phyloP scores from a whole-genome alignment of 2,113 vertebrate genomes.

The Oreocharis arfaki region DNA sequence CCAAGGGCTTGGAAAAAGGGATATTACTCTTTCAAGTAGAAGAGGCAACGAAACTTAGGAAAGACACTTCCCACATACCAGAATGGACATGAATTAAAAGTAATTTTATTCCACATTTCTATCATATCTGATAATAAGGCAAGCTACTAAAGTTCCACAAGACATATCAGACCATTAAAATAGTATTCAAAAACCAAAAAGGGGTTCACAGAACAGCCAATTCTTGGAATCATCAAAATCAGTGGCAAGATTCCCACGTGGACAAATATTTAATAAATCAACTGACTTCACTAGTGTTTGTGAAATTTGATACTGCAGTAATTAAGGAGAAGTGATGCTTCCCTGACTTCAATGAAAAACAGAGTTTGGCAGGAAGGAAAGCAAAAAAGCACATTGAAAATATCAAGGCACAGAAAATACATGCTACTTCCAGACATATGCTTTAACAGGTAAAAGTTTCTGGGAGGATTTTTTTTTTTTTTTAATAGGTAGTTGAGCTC shows the following conservation, averaged over 20 bases:
- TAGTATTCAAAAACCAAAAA: constrained; percentile 23
- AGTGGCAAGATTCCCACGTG: neutral
- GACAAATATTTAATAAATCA: neutral
- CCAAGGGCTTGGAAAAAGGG: neutral
- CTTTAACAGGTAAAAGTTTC: neutral
- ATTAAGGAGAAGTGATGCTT: neutral
- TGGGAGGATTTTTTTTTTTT: neutral
- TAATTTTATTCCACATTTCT: constrained; percentile 61
- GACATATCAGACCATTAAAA: constrained; percentile 34
- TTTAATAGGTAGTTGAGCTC: neutral
- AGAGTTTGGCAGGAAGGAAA: constrained; percentile 22
- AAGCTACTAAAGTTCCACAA: constrained; percentile 59
- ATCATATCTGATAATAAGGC: constrained; percentile 19
- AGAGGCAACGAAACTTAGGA: neutral
- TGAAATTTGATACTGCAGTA: neutral
- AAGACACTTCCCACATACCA: constrained; percentile 19
- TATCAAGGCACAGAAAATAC: constrained; percentile 47
- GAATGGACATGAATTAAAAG: constrained; percentile 32
- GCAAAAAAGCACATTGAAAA: neutral
- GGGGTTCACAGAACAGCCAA: constrained; percentile 18
- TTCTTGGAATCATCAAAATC: constrained; percentile 25
- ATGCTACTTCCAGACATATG: constrained; percentile 38
- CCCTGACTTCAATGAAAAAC: constrained; percentile 44
- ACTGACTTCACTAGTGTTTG: neutral
- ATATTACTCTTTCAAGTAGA: neutral